A percentile compares a stretch with the other conserved stretches of the same genome.
Conservation (phyloP, 2,113 vertebrate species). For the Pseudolaguvia tuberculata region DNA sequence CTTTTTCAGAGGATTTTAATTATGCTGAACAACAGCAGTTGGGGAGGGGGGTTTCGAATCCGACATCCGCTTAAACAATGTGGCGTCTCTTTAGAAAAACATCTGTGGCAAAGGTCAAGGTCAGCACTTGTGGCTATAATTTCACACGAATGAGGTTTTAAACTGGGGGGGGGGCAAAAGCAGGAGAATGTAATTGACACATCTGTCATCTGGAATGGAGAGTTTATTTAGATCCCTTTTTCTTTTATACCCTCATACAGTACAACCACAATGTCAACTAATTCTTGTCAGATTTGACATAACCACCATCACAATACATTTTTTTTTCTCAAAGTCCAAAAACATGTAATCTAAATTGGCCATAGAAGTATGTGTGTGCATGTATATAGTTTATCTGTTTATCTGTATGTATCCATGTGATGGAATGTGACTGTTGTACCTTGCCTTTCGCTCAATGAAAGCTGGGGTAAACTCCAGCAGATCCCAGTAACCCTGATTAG, state of each 20-base stretch:
- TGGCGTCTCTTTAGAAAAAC: slow-evolving; percentile 24
- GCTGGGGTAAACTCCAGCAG: too few relatives aligned
- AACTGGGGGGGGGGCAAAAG: background rate
- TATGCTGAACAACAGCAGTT: slow-evolving; percentile 33
- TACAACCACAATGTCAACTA: too few relatives aligned
- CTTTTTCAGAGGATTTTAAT: slow-evolving; percentile 24
- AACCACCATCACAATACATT: too few relatives aligned
- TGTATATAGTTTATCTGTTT: too few relatives aligned
- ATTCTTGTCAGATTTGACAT: too few relatives aligned
- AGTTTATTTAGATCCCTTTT: background rate
- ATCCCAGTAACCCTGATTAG: too few relatives aligned
- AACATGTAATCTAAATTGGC: too few relatives aligned
- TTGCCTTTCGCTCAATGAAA: too few relatives aligned
- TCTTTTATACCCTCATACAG: background rate
- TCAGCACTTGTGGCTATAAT: slow-evolving; percentile 3
- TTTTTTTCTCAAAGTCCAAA: too few relatives aligned
- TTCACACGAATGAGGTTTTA: background rate
- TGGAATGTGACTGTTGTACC: too few relatives aligned
- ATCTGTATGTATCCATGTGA: too few relatives aligned
- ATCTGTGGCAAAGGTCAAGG: slow-evolving; percentile 42
- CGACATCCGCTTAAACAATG: slow-evolving; percentile 29
- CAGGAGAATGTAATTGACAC: background rate
- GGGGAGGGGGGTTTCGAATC: slow-evolving; percentile 21
- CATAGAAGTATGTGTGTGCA: too few relatives aligned
- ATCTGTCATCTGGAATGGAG: background rate